phyloP scores from a whole-genome alignment of 2,113 vertebrate species.

The Sander lucioperca region DNA sequence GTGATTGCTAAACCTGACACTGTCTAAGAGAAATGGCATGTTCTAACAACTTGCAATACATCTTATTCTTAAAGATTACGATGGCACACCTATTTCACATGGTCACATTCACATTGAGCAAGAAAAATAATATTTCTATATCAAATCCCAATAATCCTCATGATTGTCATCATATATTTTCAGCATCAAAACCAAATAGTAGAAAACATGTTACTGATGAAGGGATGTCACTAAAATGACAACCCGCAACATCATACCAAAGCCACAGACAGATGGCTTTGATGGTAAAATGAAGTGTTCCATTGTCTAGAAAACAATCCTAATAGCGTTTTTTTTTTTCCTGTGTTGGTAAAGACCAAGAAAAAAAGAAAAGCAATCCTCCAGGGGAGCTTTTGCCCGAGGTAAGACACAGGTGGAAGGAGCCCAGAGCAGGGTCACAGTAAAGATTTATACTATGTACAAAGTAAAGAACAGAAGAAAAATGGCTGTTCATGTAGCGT shows the following conservation, averaged over 20 bases:
- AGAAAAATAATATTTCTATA: not conserved
- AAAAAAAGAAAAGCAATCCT: constrained; percentile 72
- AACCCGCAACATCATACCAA: not conserved
- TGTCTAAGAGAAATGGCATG: constrained; percentile 62
- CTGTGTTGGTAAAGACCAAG: constrained; percentile 37
- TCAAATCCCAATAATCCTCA: constrained; percentile 4
- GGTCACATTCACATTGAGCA: not conserved
- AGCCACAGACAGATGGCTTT: constrained; percentile 1
- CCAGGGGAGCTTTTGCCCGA: constrained; percentile 87
- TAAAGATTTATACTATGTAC: constrained; percentile 96
- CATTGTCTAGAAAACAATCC: constrained; percentile 74
- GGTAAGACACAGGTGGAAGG: constrained; percentile 96
- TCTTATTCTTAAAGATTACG: constrained; percentile 45
- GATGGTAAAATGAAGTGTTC: constrained; percentile 35
- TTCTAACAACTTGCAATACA: constrained; percentile 39
- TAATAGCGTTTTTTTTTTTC: constrained; percentile 62
- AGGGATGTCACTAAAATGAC: constrained; percentile 14
- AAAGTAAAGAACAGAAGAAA: constrained; percentile 95
- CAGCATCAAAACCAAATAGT: not conserved
- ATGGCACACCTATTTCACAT: constrained; percentile 28
- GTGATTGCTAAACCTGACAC: constrained; percentile 77
- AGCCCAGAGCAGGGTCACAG: constrained; percentile 92
- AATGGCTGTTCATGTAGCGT: constrained; percentile 89
- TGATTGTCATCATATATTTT: constrained; percentile 14
- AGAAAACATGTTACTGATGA: not conserved